Conservation (phyloP, 2,113 vertebrate genomes). For the Sinosuthora webbiana region DNA sequence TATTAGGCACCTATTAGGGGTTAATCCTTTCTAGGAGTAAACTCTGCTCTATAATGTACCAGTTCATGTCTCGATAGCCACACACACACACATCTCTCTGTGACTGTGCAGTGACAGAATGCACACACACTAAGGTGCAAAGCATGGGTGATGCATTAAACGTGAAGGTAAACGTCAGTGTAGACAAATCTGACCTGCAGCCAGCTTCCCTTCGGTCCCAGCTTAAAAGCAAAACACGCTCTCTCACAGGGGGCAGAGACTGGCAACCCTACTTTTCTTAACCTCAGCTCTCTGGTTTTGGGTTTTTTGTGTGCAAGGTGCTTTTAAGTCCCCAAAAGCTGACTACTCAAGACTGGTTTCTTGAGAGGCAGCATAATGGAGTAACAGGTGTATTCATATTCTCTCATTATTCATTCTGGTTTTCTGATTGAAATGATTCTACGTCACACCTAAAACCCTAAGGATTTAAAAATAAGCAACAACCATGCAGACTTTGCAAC, state of each 20-base stretch:
- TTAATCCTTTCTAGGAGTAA: background rate
- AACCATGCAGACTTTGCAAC: background rate
- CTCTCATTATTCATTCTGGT: background rate
- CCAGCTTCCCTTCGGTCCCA: background rate
- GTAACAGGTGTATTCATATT: accelerated
- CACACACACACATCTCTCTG: background rate
- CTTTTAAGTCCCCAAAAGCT: background rate
- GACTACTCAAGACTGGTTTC: background rate
- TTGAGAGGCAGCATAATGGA: background rate
- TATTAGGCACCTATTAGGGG: background rate
- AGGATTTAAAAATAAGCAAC: background rate
- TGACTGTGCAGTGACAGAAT: background rate
- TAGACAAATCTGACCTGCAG: background rate
- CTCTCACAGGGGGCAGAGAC: background rate
- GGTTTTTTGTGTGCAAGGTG: background rate
- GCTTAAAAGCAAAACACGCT: background rate
- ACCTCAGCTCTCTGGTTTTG: background rate
- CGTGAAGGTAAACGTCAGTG: accelerated
- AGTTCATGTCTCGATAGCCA: background rate
- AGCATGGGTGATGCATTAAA: background rate
- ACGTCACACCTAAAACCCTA: background rate
- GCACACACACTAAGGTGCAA: too few relatives aligned
- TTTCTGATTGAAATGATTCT: background rate
- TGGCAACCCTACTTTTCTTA: background rate
- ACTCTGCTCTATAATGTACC: background rate